Conservation (phyloP, 2,888 invertebrate species). For the Druceiella hillmani region DNA sequence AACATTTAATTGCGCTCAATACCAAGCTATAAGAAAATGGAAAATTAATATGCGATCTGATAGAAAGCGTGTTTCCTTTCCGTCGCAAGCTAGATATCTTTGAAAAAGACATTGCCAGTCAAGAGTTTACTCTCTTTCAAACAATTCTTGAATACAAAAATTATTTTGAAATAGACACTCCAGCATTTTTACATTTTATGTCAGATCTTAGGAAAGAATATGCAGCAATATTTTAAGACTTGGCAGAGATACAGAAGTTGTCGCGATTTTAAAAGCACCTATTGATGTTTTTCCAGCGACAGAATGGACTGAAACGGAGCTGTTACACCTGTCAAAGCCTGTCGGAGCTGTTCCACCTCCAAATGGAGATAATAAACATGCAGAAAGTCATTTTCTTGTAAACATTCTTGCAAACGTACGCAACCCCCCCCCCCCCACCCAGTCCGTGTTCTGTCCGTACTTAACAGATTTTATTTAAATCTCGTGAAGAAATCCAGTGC, state of each 20-base stretch:
- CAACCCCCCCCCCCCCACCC: too few relatives aligned
- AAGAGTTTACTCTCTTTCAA: slow-evolving; percentile 24
- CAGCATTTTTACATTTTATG: slow-evolving; percentile 23
- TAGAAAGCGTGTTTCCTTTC: too few relatives aligned
- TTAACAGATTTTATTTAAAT: too few relatives aligned
- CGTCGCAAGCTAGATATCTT: slow-evolving; percentile 23
- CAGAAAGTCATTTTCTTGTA: slow-evolving; percentile 20
- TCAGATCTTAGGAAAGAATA: slow-evolving; percentile 19
- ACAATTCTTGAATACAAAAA: slow-evolving; percentile 26
- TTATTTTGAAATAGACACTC: slow-evolving; percentile 26
- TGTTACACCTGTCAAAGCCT: slow-evolving; percentile 24
- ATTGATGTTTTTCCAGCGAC: slow-evolving; percentile 27
- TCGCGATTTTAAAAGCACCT: too few relatives aligned
- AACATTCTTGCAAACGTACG: too few relatives aligned
- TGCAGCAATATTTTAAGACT: slow-evolving; percentile 21
- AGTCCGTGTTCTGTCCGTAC: too few relatives aligned
- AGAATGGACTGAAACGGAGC: slow-evolving; percentile 26
- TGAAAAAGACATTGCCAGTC: slow-evolving; percentile 22
- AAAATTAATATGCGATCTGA: too few relatives aligned
- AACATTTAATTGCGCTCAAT: too few relatives aligned
- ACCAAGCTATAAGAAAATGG: too few relatives aligned
- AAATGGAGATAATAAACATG: slow-evolving; percentile 22
- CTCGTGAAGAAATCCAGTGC: too few relatives aligned
- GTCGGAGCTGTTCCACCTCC: too few relatives aligned
- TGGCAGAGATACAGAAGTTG: slow-evolving; percentile 24